Percentiles rank a stretch among this genome's conserved stretches.
Conservation (phyloP, 2,888 invertebrate species). For the Myathropa florea region DNA sequence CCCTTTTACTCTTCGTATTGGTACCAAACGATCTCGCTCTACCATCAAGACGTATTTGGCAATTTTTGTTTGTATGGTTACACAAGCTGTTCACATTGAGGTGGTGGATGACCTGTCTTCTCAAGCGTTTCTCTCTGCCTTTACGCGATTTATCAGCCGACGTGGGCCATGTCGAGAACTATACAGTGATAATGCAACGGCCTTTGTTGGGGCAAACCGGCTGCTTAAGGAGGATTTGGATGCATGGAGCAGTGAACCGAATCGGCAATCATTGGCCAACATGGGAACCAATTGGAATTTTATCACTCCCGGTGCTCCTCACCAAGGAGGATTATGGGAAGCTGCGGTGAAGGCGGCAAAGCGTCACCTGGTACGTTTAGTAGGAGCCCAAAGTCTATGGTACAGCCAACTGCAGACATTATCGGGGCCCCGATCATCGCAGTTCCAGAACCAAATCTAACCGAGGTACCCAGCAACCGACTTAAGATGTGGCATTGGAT, state of each 20-base stretch:
- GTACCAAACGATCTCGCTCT: too few species aligned
- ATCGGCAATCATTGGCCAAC: conserved; percentile 1
- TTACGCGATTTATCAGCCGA: neutral
- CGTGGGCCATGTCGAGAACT: conserved; percentile 31
- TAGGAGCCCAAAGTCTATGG: conserved; percentile 2
- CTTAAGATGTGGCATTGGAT: conserved; percentile 72
- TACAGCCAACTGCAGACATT: conserved; percentile 14
- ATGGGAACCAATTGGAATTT: conserved; percentile 6
- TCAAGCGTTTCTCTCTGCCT: neutral
- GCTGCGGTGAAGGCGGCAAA: conserved; percentile 29
- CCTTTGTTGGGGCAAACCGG: too few species aligned
- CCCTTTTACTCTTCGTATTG: too few species aligned
- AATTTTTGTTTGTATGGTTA: too few species aligned
- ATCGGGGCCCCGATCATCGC: conserved; percentile 19
- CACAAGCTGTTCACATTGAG: neutral
- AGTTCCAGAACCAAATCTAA: conserved; percentile 70
- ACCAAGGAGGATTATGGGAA: conserved; percentile 35
- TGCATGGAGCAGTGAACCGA: too few species aligned
- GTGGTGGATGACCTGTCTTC: neutral
- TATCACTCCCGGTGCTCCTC: conserved; percentile 26
- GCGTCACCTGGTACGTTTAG: neutral
- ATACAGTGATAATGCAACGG: conserved; percentile 26
- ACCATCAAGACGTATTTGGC: too few species aligned
- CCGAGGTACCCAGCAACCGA: conserved; percentile 51
- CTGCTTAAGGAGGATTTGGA: conserved; percentile 7